A percentile compares a stretch with the other conserved stretches of the same genome.
These are phyloP conservation scores for Hetaerina titia DNA, from an alignment of 2,888 invertebrate species.

Conservation along the genomic window DNA sequence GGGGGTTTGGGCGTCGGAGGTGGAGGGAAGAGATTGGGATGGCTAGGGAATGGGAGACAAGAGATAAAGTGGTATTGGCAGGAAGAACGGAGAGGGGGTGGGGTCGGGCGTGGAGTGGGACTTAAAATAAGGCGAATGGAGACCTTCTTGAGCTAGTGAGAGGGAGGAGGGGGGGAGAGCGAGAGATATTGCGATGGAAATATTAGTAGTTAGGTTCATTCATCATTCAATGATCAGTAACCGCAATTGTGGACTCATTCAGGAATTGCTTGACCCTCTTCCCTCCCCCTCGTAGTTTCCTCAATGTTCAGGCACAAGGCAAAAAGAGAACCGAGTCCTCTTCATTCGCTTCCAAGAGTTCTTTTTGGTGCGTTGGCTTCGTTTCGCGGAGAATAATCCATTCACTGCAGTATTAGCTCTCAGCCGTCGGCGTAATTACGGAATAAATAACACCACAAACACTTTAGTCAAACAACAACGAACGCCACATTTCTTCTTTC, in stretches of 20 bases:
- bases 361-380: neutral
- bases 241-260: neutral
- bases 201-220: neutral
- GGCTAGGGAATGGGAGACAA: neutral
- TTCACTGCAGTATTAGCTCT: neutral
- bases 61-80: slow-evolving; percentile 35
- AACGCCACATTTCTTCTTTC: neutral
- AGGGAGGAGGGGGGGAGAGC: neutral
- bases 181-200: slow-evolving; percentile 16
- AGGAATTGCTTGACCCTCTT: neutral
- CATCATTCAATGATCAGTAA: neutral
- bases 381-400: neutral
- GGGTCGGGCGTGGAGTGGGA: neutral
- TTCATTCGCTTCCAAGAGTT: neutral
- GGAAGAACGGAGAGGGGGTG: neutral
- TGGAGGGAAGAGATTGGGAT: neutral
- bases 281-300: too few species aligned
- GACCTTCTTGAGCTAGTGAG: neutral
- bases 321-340: neutral
- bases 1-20: neutral
- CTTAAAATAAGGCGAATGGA: neutral
- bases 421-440: neutral
- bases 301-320: neutral
- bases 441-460: neutral
- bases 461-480: neutral